These are phyloP conservation scores for Morone saxatilis DNA, from an alignment of 2,113 vertebrate species.

Conservation along the genomic window DNA sequence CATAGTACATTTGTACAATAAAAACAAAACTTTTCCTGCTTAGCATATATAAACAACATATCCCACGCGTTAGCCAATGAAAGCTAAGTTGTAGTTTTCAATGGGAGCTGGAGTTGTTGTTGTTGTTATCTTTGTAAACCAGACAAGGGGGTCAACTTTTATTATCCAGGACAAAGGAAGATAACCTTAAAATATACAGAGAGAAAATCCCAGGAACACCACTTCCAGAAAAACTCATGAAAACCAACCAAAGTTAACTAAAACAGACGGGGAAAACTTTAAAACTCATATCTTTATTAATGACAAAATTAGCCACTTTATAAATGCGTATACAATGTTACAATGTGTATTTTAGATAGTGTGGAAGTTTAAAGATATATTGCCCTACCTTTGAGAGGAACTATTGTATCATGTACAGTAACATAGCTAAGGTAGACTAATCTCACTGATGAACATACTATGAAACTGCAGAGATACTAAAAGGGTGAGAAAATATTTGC, in stretches of 20 bases:
- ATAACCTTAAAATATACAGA: neutral
- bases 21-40: neutral
- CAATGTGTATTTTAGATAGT: no score
- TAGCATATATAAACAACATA: neutral
- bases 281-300: neutral
- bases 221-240: neutral
- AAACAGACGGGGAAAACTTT: neutral
- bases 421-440: no score
- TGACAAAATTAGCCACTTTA: neutral
- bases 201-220: neutral
- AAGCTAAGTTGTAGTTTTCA: neutral
- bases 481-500: no score
- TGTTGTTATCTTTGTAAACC: neutral
- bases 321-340: no score
- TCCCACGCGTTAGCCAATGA: no score
- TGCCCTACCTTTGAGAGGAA: no score
- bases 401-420: no score
- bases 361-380: no score
- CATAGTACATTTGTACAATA: neutral
- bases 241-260: neutral
- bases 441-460: no score
- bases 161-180: neutral
- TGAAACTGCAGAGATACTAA: no score
- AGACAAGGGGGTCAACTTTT: neutral
- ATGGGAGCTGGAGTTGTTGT: neutral